phyloP scores from a whole-genome alignment of 2,797 vertebrate species.

The Helarctos malayanus region DNA sequence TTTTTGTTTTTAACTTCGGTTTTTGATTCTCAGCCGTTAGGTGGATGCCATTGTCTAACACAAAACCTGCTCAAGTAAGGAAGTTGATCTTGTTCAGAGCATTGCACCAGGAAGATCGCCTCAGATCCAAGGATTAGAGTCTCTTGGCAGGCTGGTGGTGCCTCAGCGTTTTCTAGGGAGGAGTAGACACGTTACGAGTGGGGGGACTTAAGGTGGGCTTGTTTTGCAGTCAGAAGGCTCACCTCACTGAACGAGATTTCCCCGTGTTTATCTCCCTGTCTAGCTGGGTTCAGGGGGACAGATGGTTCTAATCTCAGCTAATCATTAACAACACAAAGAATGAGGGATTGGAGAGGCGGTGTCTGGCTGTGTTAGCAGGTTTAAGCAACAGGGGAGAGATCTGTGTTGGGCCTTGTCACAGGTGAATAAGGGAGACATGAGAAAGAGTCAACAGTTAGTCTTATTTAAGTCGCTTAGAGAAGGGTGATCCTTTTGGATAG shows the following conservation, averaged over 20 bases:
- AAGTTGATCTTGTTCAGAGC: neutral
- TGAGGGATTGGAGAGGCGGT: neutral
- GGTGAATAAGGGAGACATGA: neutral
- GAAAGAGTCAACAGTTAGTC: neutral
- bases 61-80: constrained; percentile 8
- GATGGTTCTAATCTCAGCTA: neutral
- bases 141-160: neutral
- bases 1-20: neutral
- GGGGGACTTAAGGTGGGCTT: neutral
- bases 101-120: neutral
- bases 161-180: neutral
- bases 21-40: neutral
- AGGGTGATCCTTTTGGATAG: neutral
- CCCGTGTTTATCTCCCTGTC: neutral
- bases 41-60: neutral
- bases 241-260: neutral
- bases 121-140: neutral
- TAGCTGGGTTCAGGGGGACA: neutral
- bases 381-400: neutral
- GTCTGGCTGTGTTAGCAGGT: neutral
- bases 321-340: neutral
- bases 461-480: neutral
- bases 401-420: neutral
- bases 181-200: neutral
- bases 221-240: neutral